Conservation (phyloP, 2,888 invertebrate genomes). For the Eristalis arbustorum region DNA sequence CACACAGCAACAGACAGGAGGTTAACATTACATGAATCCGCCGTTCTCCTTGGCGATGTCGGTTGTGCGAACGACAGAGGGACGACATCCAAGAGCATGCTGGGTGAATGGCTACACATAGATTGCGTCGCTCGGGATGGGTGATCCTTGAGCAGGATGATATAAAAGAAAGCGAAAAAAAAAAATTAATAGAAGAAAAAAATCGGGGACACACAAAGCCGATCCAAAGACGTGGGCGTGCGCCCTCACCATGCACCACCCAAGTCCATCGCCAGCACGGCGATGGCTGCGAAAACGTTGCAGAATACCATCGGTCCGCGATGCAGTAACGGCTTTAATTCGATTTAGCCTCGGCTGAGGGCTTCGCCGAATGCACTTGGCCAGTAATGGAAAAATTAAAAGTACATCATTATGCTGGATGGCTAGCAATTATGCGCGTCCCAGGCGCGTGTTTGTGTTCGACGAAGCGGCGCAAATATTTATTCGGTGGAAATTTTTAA, state of each 20-base stretch:
- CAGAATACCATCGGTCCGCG: constrained; percentile 38
- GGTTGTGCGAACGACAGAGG: neutral
- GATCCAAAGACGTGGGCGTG: neutral
- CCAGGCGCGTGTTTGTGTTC: constrained; percentile 20
- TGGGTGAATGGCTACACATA: neutral
- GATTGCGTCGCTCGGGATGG: neutral
- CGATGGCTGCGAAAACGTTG: neutral
- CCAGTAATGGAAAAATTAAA: constrained; percentile 55
- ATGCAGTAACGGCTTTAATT: constrained; percentile 33
- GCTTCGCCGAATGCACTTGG: constrained; percentile 41
- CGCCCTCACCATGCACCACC: neutral
- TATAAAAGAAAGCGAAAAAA: neutral
- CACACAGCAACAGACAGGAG: constrained; percentile 37
- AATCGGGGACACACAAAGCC: neutral
- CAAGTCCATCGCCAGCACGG: neutral
- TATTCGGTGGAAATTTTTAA: constrained; percentile 57
- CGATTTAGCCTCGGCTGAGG: constrained; percentile 23
- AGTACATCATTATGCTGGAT: constrained; percentile 38
- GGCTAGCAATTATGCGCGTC: constrained; percentile 33
- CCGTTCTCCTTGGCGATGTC: no score
- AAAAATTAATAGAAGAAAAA: neutral
- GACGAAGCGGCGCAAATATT: constrained; percentile 34
- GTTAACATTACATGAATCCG: constrained; percentile 31
- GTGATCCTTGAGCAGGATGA: neutral
- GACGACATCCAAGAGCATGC: neutral